phyloP scores from a whole-genome alignment of 1,140 invertebrate species.

The Epicauta chinensis region DNA sequence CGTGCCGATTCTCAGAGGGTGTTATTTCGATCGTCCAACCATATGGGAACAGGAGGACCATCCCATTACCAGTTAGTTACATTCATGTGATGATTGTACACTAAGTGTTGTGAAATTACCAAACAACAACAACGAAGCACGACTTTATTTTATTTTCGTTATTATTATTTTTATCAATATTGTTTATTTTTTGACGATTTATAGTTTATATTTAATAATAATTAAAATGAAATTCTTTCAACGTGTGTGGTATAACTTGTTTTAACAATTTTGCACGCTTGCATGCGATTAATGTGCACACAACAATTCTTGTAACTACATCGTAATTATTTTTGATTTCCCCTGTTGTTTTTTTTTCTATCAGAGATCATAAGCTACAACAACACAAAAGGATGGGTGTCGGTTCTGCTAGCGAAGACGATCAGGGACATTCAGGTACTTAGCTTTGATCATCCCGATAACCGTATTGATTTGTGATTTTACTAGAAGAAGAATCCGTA shows the following conservation, averaged over 20 bases:
- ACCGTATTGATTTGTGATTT: background rate
- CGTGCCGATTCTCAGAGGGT: constrained; percentile 64
- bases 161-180: constrained; percentile 7
- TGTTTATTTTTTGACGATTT: too few relatives aligned
- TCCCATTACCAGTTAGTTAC: constrained; percentile 41
- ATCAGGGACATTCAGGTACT: constrained; percentile 63
- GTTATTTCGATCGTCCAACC: constrained; percentile 64
- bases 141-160: background rate
- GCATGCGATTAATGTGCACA: constrained; percentile 14
- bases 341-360: too few relatives aligned
- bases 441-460: background rate
- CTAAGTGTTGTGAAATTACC: constrained; percentile 3
- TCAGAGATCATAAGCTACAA: constrained; percentile 67
- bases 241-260: constrained; percentile 4
- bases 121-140: background rate
- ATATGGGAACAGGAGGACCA: constrained; percentile 48
- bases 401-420: constrained; percentile 63
- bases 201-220: too few relatives aligned
- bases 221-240: background rate
- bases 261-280: constrained; percentile 14
- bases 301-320: background rate
- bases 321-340: background rate
- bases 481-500: constrained; percentile 68
- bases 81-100: constrained; percentile 15
- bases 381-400: constrained; percentile 64